Conservation (phyloP, 2,113 vertebrate genomes). For the Onychostruthus taczanowskii region DNA sequence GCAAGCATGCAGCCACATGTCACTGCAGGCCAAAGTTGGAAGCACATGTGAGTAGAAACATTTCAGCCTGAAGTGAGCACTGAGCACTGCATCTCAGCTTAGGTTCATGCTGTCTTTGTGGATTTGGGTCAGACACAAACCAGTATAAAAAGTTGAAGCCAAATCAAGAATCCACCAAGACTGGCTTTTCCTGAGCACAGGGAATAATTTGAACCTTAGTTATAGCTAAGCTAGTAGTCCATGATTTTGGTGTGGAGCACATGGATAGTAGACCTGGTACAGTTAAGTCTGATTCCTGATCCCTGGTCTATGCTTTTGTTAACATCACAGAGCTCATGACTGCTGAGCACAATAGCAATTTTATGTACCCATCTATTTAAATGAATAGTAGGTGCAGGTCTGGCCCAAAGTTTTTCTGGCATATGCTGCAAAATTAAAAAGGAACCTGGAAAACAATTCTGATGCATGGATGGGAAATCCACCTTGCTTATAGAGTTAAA, state of each 20-base stretch:
- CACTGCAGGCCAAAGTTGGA: background rate
- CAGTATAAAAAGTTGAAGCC: background rate
- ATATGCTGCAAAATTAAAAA: constrained; percentile 36
- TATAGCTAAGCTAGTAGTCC: background rate
- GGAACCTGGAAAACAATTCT: background rate
- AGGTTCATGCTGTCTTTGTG: accelerated
- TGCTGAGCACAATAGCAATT: background rate
- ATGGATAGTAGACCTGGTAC: accelerated
- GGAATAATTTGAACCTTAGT: background rate
- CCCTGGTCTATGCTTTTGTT: background rate
- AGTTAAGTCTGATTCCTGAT: background rate
- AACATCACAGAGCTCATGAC: background rate
- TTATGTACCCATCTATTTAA: background rate
- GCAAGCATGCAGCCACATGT: accelerated
- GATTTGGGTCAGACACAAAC: background rate
- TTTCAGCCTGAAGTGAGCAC: background rate
- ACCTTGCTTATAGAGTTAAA: constrained; percentile 34
- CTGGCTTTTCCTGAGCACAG: background rate
- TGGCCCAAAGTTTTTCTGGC: background rate
- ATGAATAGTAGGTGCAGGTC: background rate
- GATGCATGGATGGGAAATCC: background rate
- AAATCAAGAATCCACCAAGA: background rate
- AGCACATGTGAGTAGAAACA: accelerated
- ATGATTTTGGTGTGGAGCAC: background rate
- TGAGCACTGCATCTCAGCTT: background rate